These are phyloP conservation scores for Proteles cristata DNA, from an alignment of 2,113 vertebrate species.

Conservation along the genomic window DNA sequence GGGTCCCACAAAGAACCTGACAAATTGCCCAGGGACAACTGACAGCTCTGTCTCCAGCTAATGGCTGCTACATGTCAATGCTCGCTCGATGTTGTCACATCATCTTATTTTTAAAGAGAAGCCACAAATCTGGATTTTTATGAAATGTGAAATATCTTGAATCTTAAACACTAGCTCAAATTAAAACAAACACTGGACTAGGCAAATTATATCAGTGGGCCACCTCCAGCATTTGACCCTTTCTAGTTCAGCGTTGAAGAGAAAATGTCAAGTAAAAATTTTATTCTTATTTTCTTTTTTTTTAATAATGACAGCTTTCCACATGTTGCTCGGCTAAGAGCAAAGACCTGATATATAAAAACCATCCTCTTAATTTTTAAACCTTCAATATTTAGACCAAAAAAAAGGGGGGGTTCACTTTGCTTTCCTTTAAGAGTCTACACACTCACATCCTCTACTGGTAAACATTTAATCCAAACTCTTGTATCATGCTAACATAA, in stretches of 20 bases:
- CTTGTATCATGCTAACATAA: neutral
- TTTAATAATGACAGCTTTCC: neutral
- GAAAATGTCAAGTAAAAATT: neutral
- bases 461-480: neutral
- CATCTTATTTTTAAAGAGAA: constrained; percentile 32
- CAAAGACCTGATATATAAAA: neutral
- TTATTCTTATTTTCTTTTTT: neutral
- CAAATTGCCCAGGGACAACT: neutral
- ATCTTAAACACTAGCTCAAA: constrained; percentile 36
- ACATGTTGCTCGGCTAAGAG: neutral
- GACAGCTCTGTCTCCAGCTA: neutral
- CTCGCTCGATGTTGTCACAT: neutral
- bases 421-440: neutral
- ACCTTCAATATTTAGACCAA: neutral
- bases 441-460: neutral
- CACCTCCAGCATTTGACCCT: neutral
- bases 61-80: neutral
- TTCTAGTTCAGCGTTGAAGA: neutral
- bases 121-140: neutral
- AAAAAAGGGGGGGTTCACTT: neutral
- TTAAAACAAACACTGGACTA: neutral
- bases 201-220: neutral
- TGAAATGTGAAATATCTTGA: neutral
- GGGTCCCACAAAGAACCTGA: neutral
- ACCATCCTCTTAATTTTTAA: constrained; percentile 1